Base-by-base conservation (phyloP, 2,797 vertebrate genomes). In the Sternarchorhynchus goeldii region DNA sequence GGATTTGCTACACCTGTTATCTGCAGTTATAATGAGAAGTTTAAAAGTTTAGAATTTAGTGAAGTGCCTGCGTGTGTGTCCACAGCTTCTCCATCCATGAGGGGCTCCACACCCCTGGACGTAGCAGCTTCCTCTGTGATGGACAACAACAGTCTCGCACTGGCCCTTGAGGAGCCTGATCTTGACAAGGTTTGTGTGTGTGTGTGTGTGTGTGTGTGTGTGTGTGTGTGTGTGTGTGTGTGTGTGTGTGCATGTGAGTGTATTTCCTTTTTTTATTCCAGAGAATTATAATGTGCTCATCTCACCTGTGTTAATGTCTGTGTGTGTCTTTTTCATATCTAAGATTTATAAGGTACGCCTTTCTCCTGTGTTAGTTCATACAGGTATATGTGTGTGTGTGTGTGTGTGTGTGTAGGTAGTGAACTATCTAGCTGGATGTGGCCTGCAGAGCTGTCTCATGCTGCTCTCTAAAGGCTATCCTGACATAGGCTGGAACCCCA, bases 401-500 rank as follows among this genome's bases (percentile, higher is more conserved):
- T 72, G 5, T 76, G 50, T 69, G 55, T 82, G 39, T 81, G 12
- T 68, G 7, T 76, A 99, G 98, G 98, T 99, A 85, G 97, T 99
- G 70, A 99, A 94, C 17, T 99, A 99, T 82, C 91, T 99, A 87
- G 98, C 98, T 0, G 97, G 95, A 76, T 99, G 97, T 85, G 98
- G 98, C 18, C 94, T 99, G 16, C 98, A 99, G 92, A 98, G 97
- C 75, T 99, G 98, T 80, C 95, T 94, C 2, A 95, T 98, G 88
- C 91, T 99, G 53, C 87, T 99, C 84, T 94, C 95, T 60, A 97
- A 96, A 90, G 96, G 97, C 20, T 99, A 99, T 81, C 98, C 98
- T 41, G 98, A 99, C 57, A 92, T 99, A 2, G 95, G 97, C 76
- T 99, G 98, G 98, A 99, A 99, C 91, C 98, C 98, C n/a, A 98